Percentiles rank a stretch among this genome's conserved stretches.
Conservation (phyloP, 2,113 vertebrate species). For the Acrocephalus arundinaceus region DNA sequence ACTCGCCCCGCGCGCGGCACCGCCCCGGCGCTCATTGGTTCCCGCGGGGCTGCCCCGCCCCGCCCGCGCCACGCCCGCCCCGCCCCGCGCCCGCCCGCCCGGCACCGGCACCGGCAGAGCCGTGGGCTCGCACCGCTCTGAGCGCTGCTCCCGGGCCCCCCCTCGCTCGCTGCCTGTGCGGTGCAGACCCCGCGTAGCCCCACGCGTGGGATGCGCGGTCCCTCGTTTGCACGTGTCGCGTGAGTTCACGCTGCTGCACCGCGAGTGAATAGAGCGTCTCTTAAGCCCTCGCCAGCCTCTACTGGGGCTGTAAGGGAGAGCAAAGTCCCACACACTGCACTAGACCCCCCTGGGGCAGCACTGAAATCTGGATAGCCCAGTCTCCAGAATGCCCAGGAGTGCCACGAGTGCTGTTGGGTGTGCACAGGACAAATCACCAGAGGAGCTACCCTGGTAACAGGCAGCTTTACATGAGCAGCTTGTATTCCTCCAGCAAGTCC, state of each 20-base stretch:
- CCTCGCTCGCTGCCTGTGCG: neutral
- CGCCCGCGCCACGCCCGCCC: neutral
- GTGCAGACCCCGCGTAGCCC: neutral
- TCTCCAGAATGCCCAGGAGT: neutral
- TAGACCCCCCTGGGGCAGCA: neutral
- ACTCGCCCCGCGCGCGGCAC: neutral
- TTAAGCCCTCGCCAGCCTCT: accelerated
- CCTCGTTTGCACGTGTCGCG: accelerated
- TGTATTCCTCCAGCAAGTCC: neutral
- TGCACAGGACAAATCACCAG: neutral
- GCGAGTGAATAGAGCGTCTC: accelerated
- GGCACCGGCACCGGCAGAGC: neutral
- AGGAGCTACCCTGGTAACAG: neutral
- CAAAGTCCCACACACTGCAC: accelerated
- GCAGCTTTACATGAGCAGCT: accelerated
- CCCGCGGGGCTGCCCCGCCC: no score
- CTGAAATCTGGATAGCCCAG: accelerated
- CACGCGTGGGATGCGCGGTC: neutral
- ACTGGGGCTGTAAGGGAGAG: neutral
- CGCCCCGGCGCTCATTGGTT: neutral
- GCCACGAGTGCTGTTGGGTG: accelerated
- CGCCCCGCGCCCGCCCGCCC: no score
- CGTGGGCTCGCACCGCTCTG: neutral
- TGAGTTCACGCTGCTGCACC: neutral
- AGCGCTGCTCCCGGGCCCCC: neutral